Percentiles rank a stretch among this genome's conserved stretches.
Conservation (phyloP, 2,113 vertebrate species). For the Eidolon helvum region DNA sequence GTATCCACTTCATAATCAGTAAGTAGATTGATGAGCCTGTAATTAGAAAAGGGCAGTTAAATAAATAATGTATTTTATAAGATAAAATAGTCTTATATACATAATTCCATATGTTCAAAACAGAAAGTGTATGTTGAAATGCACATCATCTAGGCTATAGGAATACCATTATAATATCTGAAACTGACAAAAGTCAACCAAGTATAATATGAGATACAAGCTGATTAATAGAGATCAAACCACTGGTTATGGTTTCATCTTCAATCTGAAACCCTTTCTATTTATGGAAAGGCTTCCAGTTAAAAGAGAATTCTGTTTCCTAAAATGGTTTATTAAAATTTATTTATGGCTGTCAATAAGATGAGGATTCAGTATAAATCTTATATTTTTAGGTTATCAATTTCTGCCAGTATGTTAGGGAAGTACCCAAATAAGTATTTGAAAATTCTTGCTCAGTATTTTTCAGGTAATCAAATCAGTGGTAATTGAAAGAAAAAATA, state of each 20-base stretch:
- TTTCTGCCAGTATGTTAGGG: background rate
- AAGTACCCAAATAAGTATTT: background rate
- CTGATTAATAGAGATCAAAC: background rate
- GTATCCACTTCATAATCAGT: background rate
- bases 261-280: background rate
- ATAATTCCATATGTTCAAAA: background rate
- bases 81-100: background rate
- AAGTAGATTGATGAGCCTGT: background rate
- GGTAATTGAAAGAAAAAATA: background rate
- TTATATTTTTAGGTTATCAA: background rate
- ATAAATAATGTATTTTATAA: background rate
- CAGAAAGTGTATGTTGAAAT: background rate
- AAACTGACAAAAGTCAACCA: background rate
- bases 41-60: background rate
- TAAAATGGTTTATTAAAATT: background rate
- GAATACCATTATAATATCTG: background rate
- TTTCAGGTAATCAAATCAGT: slow-evolving; percentile 10
- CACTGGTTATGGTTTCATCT: background rate
- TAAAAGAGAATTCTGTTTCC: background rate
- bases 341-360: background rate
- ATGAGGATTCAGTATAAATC: background rate
- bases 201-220: background rate
- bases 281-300: background rate
- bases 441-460: background rate
- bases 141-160: background rate